These are phyloP conservation scores for Podilymbus podiceps DNA, from an alignment of 2,113 vertebrate genomes.

Conservation along the genomic window DNA sequence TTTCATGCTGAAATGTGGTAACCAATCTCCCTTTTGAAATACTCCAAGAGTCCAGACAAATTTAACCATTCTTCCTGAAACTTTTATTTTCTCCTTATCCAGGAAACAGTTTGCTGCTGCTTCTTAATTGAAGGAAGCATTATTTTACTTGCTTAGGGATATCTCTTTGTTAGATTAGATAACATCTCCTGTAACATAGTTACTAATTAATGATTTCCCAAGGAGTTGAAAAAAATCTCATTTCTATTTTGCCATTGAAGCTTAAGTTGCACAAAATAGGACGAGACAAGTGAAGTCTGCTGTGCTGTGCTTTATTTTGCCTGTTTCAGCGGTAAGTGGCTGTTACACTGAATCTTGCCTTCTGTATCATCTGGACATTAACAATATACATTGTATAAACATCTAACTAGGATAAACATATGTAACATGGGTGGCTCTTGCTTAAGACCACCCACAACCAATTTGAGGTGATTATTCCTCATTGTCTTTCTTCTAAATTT, in stretches of 20 bases:
- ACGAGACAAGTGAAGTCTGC: background rate
- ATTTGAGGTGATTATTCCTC: background rate
- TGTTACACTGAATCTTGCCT: background rate
- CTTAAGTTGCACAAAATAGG: background rate
- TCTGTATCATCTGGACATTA: background rate
- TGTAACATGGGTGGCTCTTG: background rate
- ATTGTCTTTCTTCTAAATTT: background rate
- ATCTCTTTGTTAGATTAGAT: background rate
- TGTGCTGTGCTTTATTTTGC: background rate
- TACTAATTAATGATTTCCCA: background rate
- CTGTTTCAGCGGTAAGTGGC: background rate
- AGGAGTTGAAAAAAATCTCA: background rate
- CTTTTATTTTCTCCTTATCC: background rate
- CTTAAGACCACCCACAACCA: background rate
- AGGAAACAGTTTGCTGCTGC: background rate
- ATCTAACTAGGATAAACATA: background rate
- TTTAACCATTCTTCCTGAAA: background rate
- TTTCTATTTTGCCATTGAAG: background rate
- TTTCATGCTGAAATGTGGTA: background rate
- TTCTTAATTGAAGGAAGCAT: constrained; percentile 17
- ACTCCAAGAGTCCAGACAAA: background rate
- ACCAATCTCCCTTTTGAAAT: background rate
- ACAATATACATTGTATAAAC: background rate
- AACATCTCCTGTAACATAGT: background rate
- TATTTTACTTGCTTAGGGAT: background rate